These are phyloP conservation scores for Uropetala carovei DNA, from an alignment of 2,888 invertebrate species.

Conservation along the genomic window DNA sequence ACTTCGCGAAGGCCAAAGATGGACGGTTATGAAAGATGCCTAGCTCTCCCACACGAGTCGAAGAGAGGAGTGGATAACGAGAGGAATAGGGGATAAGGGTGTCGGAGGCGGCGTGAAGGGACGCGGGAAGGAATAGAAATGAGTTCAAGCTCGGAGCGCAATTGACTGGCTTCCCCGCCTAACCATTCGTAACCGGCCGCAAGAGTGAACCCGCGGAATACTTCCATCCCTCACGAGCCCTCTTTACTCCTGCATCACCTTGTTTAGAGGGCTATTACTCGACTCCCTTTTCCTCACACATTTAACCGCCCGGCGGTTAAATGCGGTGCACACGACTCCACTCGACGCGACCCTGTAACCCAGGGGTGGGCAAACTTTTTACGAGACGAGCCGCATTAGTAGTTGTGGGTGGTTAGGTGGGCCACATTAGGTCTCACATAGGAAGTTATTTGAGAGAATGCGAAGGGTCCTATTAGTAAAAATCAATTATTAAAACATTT, in stretches of 20 bases:
- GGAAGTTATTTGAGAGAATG: too few species aligned
- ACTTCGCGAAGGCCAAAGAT: too few species aligned
- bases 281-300: not conserved
- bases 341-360: not conserved
- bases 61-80: not conserved
- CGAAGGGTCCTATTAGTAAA: too few species aligned
- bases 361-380: too few species aligned
- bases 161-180: not conserved
- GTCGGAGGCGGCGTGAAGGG: too few species aligned
- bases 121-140: too few species aligned
- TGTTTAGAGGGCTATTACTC: not conserved
- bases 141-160: not conserved
- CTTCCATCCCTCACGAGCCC: not conserved
- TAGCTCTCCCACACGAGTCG: too few species aligned
- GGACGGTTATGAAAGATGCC: too few species aligned
- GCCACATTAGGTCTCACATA: too few species aligned
- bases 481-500: too few species aligned
- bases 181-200: not conserved
- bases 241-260: slow-evolving; percentile 2
- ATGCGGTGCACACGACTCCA: not conserved
- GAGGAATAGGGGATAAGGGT: not conserved
- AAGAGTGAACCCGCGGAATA: not conserved
- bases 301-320: too few species aligned
- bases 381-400: not conserved
- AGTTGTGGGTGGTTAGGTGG: too few species aligned